Conservation (phyloP, 1,140 invertebrate genomes). For the Atta colombica region DNA sequence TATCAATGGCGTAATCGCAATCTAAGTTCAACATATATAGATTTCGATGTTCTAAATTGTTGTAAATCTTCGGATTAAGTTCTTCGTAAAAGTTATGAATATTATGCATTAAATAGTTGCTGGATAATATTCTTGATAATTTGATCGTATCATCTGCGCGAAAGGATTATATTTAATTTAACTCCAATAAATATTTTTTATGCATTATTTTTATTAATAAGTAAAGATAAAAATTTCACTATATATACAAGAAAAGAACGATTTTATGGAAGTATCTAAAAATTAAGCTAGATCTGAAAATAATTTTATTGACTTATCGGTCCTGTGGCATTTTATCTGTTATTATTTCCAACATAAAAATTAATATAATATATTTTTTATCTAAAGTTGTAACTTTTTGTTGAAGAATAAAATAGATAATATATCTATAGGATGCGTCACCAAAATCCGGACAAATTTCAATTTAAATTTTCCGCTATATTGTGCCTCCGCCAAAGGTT, state of each 20-base stretch:
- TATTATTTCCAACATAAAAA: too few relatives aligned
- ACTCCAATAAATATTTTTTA: background rate
- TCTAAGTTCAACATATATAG: slow-evolving; percentile 64
- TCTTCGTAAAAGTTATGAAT: slow-evolving; percentile 17
- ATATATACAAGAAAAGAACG: background rate
- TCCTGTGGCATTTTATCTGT: too few relatives aligned
- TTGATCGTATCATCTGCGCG: slow-evolving; percentile 44
- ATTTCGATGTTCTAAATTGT: slow-evolving; percentile 52
- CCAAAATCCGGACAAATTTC: too few relatives aligned
- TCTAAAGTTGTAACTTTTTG: background rate
- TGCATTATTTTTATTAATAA: slow-evolving; percentile 11
- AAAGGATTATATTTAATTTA: slow-evolving; percentile 1
- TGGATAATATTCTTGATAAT: slow-evolving; percentile 63
- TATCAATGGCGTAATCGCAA: slow-evolving; percentile 52
- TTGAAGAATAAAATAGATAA: too few relatives aligned
- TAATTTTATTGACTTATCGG: too few relatives aligned
- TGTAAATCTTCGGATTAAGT: slow-evolving; percentile 13
- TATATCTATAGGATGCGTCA: too few relatives aligned
- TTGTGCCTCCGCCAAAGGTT: too few relatives aligned
- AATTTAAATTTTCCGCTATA: too few relatives aligned
- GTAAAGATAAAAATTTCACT: background rate
- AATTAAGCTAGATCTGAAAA: too few relatives aligned
- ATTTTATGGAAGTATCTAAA: too few relatives aligned
- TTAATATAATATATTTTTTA: background rate
- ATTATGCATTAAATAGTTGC: slow-evolving; percentile 10